Evolutionary conservation across 2,888 invertebrate species (phyloP), one percentile per base, ranked within the genome.

Genomic region (Gandaritis pyraliata): DNA sequence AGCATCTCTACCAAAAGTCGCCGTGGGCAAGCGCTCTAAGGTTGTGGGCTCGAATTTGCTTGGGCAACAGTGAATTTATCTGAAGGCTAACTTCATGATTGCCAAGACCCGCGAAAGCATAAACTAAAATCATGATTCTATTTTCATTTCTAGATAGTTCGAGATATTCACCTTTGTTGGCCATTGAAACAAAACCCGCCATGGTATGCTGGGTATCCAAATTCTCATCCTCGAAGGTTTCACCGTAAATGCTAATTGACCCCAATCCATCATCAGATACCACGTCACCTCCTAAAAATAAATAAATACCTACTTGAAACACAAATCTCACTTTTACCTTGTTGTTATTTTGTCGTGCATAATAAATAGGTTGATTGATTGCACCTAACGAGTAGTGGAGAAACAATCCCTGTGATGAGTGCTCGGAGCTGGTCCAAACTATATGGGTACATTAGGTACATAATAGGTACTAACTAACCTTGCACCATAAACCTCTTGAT

Each of bases 401-500:
- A 23, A 23, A 23, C 23, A 23, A 23, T 0, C 6, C 23, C 23
- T 23, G 23, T 5, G 3, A 5, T 2, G 3, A 23, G 1, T 1
- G 6, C 23, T 23, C 2, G 23, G 6, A 23, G 8, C n/a, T n/a
- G 12, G n/a, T 38, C n/a, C 38, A 38, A 33, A 8, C 8, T 33
- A 8, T 23, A 8, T 33, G 8, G 10, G n/a, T 39, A 39, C n/a
- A 39, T 12, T 5, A n/a, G 5, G 39, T n/a, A 41, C 5, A 8
- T n/a, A 39, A n/a, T n/a, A n/a, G n/a, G n/a, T n/a, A n/a, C n/a
- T n/a, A n/a, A n/a, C 74, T 74, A 77, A 96, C 97, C 98, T 94
- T 98, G 98, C 74, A 98, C 95, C 95, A 98, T 97, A 83, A 98
- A 98, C 70, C 96, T 94, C 82, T 96, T 95, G 70, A 98, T 96